phyloP scores from a whole-genome alignment of 2,113 vertebrate genomes.

The Edolisoma coerulescens region DNA sequence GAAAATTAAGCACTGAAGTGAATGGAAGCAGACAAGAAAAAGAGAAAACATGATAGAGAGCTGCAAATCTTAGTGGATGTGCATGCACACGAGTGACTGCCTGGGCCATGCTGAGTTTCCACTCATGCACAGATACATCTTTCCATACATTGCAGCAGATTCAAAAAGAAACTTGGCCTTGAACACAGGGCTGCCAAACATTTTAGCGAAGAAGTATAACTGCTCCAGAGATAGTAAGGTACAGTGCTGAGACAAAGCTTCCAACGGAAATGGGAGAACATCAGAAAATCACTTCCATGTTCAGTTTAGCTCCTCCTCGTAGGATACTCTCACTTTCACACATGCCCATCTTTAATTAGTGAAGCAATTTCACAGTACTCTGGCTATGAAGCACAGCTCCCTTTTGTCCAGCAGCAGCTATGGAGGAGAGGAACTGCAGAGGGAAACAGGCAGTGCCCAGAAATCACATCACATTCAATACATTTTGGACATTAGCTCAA shows the following conservation, averaged over 20 bases:
- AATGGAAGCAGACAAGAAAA: background rate
- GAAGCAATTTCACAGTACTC: background rate
- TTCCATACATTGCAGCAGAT: background rate
- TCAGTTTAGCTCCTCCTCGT: background rate
- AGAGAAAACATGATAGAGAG: background rate
- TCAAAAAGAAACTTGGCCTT: background rate
- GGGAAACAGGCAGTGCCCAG: background rate
- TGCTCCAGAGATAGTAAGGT: background rate
- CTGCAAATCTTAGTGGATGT: background rate
- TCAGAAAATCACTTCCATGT: background rate
- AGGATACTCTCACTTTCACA: background rate
- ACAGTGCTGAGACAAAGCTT: background rate
- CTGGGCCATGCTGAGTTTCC: background rate
- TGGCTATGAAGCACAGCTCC: background rate
- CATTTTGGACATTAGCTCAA: background rate
- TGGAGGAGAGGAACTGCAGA: background rate
- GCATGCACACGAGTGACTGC: fast-evolving
- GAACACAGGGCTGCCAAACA: background rate
- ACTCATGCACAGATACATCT: background rate
- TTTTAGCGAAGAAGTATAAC: background rate
- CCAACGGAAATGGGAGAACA: background rate
- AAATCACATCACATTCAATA: background rate
- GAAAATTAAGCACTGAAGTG: background rate
- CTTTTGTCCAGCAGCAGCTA: background rate
- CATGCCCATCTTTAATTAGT: background rate